phyloP scores from a whole-genome alignment of 2,797 vertebrate species.

The Coreius guichenoti region DNA sequence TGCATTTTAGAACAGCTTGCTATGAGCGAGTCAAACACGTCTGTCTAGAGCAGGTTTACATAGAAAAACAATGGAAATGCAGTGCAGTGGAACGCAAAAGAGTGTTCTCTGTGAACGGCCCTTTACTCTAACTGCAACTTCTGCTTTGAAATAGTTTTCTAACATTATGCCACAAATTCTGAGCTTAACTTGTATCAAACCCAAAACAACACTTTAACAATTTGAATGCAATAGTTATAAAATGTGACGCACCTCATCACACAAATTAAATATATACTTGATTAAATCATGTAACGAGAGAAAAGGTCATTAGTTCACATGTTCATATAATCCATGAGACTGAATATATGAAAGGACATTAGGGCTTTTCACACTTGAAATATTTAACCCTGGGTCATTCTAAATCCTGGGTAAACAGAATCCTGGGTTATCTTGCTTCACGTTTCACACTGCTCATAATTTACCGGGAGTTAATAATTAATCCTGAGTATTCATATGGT shows the following conservation, averaged over 20 bases:
- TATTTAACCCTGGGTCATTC: too few species aligned
- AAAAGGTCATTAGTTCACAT: not conserved
- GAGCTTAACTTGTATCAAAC: not conserved
- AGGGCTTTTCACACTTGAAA: too few species aligned
- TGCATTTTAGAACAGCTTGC: not conserved
- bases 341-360: not conserved
- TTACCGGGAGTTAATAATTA: too few species aligned
- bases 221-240: not conserved
- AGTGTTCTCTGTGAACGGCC: not conserved
- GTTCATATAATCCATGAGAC: not conserved
- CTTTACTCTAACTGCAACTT: not conserved
- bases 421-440: too few species aligned
- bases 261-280: not conserved
- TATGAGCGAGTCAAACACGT: not conserved
- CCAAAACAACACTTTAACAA: not conserved
- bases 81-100: too few species aligned
- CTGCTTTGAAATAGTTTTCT: not conserved
- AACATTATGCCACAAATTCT: not conserved
- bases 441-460: too few species aligned
- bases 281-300: not conserved
- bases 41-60: not conserved
- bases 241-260: not conserved
- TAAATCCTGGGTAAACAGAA: too few species aligned
- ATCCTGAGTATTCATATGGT: too few species aligned
- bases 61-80: not conserved